Evolutionary conservation across 2,888 invertebrate species (phyloP), one percentile per base, ranked within the genome.

Genomic region (Thecocarcelia acutangulata): DNA sequence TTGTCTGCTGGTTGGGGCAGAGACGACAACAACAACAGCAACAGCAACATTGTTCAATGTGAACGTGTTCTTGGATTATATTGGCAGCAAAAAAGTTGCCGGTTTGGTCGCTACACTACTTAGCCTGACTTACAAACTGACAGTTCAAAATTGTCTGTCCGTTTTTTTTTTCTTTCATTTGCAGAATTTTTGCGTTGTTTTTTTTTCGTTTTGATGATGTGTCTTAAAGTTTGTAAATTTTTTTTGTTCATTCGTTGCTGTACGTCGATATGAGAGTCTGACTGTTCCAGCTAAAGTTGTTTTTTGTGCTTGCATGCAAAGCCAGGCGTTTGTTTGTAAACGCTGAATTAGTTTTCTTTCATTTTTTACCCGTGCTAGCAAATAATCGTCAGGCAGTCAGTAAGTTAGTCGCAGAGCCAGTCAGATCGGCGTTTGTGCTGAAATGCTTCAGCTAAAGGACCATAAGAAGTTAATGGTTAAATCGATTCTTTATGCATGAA

Each of bases 401-500:
- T 1, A 13, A 50, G 74, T 13, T 21, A 19, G 33, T n/a, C 40
- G 33, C 63, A 12, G 19, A 64, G 64, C 28, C 61, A 74, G 52
- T 42, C 61, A 61, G 54, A 59, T 80, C 66, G 64, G 48, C 40
- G 63, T 63, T n/a, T 77, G 52, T 42, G 63, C 58, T 70, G 44
- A 61, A 69, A 40, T 24, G 50, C 46, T 70, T 70, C 70, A 50
- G 64, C 21, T 44, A 66, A 78, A 66, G 58, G 66, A 59, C 66
- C 58, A 13, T 66, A 78, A 78, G 78, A 78, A 73, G 78, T 82
- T 82, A 82, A 82, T 82, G 82, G 74, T 74, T 74, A 70, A 82
- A 82, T 82, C 82, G 82, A 82, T 82, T 82, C 82, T 82, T 78
- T 78, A 78, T 82, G 82, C 82, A 78, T 82, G 82, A 82, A 75